Evolutionary conservation across 2,797 vertebrate genomes (phyloP), one percentile per base, ranked within the genome.

Genomic region (Pantherophis vulpinus): DNA sequence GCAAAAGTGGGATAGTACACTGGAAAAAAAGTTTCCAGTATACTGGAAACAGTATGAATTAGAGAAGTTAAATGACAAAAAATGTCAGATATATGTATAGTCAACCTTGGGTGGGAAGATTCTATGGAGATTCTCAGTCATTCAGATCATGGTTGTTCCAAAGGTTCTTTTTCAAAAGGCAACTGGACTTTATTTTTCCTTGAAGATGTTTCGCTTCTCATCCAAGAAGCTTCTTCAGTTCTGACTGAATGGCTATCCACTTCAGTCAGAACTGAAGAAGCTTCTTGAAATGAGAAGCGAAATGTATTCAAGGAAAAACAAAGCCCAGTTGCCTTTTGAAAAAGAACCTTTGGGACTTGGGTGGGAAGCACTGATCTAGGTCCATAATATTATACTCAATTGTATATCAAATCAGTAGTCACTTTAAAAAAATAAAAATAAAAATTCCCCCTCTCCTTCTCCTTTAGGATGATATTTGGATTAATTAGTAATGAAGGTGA

Each of bases 401-500:
- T 91, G 91, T 93, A 92, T 47, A 83, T 83, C 95, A 93, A 87
- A 79, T 95, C 87, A 66, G 74, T 93, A 93, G 74, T 54, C 87
- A 8, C 29, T 74, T 91, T 83, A 91, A 58, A 94, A 90, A 86
- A 86, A 93, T 56, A 92, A 86, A 61, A 92, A 90, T 7, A 51
- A 51, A 51, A 51, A 7, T 86, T 91, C 87, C 91, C 90, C 83
- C 66, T 16, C 18, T 83, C 91, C 87, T 87, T 18, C 61, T 51
- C 27, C 56, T 94, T 91, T 89, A 88, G 89, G 92, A 86, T 95
- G 94, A 90, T 37, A 89, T n/a, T 92, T 92, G 91, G 92, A 95
- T 96, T 93, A 96, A 83, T 60, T 89, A 93, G 8, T 74, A 74
- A 23, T 47, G 74, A 47, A 47, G 90, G 94, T 91, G 66, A 93